Evolutionary conservation across 2,113 vertebrate species (phyloP).

Genomic region (Pionites leucogaster): DNA sequence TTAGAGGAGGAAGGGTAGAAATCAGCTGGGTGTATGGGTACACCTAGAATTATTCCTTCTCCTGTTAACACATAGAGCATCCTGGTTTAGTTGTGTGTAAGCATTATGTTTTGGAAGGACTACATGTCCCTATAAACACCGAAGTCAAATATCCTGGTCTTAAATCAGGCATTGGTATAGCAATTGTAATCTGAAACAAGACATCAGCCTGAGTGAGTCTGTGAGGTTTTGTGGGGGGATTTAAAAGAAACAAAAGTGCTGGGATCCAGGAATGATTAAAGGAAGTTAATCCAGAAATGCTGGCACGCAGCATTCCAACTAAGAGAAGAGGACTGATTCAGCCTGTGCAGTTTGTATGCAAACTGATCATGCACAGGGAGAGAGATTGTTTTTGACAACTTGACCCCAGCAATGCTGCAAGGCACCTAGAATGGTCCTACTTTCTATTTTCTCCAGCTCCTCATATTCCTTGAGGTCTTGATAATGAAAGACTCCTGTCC

Average conservation of each 20-base stretch:
- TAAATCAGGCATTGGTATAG: not conserved
- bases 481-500: conserved; percentile 29
- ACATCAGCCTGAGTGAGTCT: not conserved
- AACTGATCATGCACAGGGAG: conserved; percentile 7
- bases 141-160: not conserved
- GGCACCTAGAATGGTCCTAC: not conserved
- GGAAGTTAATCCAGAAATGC: conserved; percentile 42
- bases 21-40: not conserved
- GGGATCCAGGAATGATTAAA: conserved; percentile 19
- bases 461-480: conserved; percentile 9
- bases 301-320: not conserved
- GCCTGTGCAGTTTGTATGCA: conserved; percentile 47
- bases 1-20: not conserved
- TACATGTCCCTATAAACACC: not conserved
- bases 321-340: conserved; percentile 14
- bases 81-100: not conserved
- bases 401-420: conserved; percentile 27
- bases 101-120: not conserved
- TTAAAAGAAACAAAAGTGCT: not conserved
- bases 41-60: not conserved
- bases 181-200: not conserved
- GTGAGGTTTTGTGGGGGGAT: not conserved
- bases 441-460: conserved; percentile 17
- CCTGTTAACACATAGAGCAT: not conserved
- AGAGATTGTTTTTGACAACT: conserved; percentile 52